phyloP scores from a whole-genome alignment of 1,140 invertebrate genomes.

The Phymastichus coffea region DNA sequence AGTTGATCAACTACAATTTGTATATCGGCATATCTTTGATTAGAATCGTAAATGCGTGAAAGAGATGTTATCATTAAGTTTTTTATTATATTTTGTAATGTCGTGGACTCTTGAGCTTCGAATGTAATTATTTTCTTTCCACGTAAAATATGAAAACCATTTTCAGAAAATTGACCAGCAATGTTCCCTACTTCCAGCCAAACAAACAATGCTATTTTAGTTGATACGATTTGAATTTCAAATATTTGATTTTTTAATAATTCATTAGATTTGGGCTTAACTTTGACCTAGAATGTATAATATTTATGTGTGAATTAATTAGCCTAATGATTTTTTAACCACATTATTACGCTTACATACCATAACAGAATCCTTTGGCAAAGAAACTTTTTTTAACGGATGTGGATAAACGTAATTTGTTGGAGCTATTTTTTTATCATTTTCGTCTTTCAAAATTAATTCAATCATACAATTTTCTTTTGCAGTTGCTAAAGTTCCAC shows the following conservation, averaged over 20 bases:
- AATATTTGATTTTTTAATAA: slow-evolving; percentile 36
- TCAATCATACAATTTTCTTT: slow-evolving; percentile 44
- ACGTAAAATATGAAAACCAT: slow-evolving; percentile 61
- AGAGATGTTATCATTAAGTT: slow-evolving; percentile 39
- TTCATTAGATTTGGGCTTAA: slow-evolving; percentile 30
- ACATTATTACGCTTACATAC: no score
- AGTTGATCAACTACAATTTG: slow-evolving; percentile 2
- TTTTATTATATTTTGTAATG: slow-evolving; percentile 26
- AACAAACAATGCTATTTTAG: slow-evolving; percentile 64
- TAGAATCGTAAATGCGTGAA: slow-evolving; percentile 37
- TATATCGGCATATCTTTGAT: slow-evolving; percentile 7
- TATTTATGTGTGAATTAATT: no score
- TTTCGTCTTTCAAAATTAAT: slow-evolving; percentile 36
- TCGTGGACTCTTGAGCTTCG: slow-evolving; percentile 28
- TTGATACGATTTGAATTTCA: slow-evolving; percentile 49
- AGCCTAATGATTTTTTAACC: no score
- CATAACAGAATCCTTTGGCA: slow-evolving; percentile 35
- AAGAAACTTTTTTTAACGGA: slow-evolving; percentile 33
- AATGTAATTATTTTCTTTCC: slow-evolving; percentile 36
- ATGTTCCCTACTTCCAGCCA: slow-evolving; percentile 60
- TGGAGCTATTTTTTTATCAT: slow-evolving; percentile 41
- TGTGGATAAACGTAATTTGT: slow-evolving; percentile 51
- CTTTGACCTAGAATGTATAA: slow-evolving; percentile 33
- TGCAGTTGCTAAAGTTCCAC: slow-evolving; percentile 33
- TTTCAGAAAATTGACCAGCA: slow-evolving; percentile 63